phyloP scores from a whole-genome alignment of 2,113 vertebrate genomes.

The Eonycteris spelaea region DNA sequence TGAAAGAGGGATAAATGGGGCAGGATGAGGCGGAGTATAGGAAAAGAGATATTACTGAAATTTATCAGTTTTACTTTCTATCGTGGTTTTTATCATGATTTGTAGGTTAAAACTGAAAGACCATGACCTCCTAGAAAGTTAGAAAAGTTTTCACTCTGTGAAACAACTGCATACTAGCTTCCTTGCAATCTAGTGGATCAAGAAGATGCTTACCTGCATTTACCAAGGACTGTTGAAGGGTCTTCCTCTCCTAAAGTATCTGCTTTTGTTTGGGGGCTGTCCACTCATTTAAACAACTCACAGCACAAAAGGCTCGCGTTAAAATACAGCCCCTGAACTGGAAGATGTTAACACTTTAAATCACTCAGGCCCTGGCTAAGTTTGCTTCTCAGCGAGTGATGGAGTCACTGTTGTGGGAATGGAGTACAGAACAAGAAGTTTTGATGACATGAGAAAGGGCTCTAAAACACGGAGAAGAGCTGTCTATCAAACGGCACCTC shows the following conservation, averaged over 20 bases:
- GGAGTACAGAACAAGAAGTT: background rate
- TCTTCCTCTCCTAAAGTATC: background rate
- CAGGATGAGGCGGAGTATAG: background rate
- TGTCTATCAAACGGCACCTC: background rate
- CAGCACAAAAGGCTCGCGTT: background rate
- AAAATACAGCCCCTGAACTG: background rate
- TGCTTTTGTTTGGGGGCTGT: background rate
- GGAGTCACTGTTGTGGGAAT: background rate
- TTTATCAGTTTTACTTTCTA: slow-evolving; percentile 41
- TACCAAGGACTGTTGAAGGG: background rate
- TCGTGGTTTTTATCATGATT: slow-evolving; percentile 17
- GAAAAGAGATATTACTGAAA: slow-evolving; percentile 32
- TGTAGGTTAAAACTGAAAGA: background rate
- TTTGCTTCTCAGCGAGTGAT: background rate
- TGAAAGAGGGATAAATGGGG: background rate
- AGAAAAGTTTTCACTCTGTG: background rate
- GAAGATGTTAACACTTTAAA: background rate
- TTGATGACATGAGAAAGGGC: background rate
- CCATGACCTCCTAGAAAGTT: background rate
- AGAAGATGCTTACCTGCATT: background rate
- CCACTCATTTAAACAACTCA: background rate
- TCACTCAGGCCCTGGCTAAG: background rate
- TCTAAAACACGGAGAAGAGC: background rate
- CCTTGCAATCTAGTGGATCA: background rate
- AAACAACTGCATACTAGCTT: background rate